Percentiles rank a stretch among this genome's conserved stretches.
Evolutionary conservation across 2,888 invertebrate species (phyloP).

Genomic region (Cosmopolites sordidus): DNA sequence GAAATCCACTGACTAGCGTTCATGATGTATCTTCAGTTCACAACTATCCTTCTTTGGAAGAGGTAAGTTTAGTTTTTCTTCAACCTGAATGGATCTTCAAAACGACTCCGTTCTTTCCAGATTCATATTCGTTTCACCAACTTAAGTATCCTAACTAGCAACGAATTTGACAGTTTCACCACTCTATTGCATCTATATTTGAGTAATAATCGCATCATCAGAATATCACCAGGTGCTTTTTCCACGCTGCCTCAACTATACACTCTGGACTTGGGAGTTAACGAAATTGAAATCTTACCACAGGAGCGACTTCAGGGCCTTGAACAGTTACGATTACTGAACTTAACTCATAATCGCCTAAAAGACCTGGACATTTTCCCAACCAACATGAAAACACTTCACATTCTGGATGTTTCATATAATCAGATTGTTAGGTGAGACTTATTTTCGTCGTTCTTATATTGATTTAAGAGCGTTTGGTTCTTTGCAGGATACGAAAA

Average conservation of each 20-base stretch:
- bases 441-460: not conserved
- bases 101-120: slow-evolving; percentile 12
- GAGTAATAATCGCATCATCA: slow-evolving; percentile 67
- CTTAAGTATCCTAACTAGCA: slow-evolving; percentile 75
- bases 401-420: slow-evolving; percentile 75
- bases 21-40: slow-evolving; percentile 67
- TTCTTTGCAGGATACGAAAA: slow-evolving; percentile 58
- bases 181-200: slow-evolving; percentile 71
- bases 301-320: slow-evolving; percentile 80
- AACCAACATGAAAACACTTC: slow-evolving; percentile 68
- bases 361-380: slow-evolving; percentile 80
- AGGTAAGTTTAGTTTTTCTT: slow-evolving; percentile 51
- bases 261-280: slow-evolving; percentile 75
- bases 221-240: slow-evolving; percentile 82
- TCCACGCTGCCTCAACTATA: slow-evolving; percentile 70
- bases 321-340: slow-evolving; percentile 66
- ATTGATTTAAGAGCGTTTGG: too few species aligned
- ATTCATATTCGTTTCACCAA: slow-evolving; percentile 72
- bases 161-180: slow-evolving; percentile 81
- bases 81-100: too few species aligned
- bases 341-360: slow-evolving; percentile 78
- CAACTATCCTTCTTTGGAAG: slow-evolving; percentile 73
- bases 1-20: slow-evolving; percentile 73
- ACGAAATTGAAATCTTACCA: slow-evolving; percentile 77
- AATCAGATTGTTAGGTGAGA: slow-evolving; percentile 64